Conservation (phyloP, 35 echinoderm and acorn worm genomes). For the Ophiothrix spiculata region DNA sequence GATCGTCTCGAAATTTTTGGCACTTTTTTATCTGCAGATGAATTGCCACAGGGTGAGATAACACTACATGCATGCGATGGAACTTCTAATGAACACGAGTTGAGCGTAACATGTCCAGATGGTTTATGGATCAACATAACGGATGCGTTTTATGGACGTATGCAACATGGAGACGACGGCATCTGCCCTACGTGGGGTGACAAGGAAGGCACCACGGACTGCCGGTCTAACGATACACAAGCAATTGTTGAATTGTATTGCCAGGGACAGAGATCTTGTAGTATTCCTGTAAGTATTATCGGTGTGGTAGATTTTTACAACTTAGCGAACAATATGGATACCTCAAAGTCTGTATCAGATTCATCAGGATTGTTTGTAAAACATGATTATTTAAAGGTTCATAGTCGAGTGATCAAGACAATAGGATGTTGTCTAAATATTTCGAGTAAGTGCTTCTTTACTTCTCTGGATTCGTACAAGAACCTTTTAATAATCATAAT, state of each 20-base stretch:
- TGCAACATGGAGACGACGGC: not conserved
- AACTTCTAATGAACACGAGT: constrained; percentile 49
- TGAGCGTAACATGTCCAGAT: constrained; percentile 55
- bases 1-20: too few relatives aligned
- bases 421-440: too few relatives aligned
- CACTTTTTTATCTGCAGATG: constrained; percentile 36
- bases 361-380: too few relatives aligned
- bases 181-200: not conserved
- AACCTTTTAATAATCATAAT: too few relatives aligned
- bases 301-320: too few relatives aligned
- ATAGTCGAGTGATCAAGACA: too few relatives aligned
- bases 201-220: constrained; percentile 38
- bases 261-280: constrained; percentile 66
- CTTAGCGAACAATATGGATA: too few relatives aligned
- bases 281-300: constrained; percentile 60
- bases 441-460: too few relatives aligned
- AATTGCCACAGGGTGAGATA: constrained; percentile 55
- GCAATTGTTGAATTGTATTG: constrained; percentile 69
- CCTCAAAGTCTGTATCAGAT: too few relatives aligned
- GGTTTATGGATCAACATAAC: constrained; percentile 66
- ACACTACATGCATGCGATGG: constrained; percentile 55
- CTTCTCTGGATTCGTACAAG: too few relatives aligned
- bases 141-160: constrained; percentile 80
- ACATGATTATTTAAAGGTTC: too few relatives aligned
- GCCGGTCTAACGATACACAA: constrained; percentile 51